These are phyloP conservation scores for Charanyca ferruginea DNA, from an alignment of 2,888 invertebrate genomes.

Conservation along the genomic window DNA sequence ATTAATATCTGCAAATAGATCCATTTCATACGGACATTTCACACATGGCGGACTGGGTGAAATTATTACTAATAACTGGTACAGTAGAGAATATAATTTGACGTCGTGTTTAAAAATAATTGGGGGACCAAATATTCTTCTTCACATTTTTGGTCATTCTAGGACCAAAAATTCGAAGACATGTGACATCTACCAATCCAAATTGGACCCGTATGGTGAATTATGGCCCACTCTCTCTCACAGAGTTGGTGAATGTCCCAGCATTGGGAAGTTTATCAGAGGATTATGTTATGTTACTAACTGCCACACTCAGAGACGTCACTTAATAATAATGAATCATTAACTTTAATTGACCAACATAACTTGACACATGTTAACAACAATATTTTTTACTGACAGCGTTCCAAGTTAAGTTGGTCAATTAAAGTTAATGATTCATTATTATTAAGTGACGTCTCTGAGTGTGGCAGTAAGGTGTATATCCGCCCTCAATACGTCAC, in stretches of 20 bases:
- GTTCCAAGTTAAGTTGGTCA: too few species aligned
- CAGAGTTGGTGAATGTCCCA: not conserved
- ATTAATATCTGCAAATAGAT: slow-evolving; percentile 32
- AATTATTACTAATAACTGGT: slow-evolving; percentile 5
- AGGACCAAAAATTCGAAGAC: not conserved
- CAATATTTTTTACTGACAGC: too few species aligned
- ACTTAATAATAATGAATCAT: too few species aligned
- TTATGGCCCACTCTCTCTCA: not conserved
- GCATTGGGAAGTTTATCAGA: not conserved
- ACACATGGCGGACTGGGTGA: not conserved
- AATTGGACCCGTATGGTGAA: not conserved
- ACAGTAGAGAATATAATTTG: not conserved
- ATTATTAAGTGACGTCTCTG: too few species aligned
- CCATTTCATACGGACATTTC: slow-evolving; percentile 26
- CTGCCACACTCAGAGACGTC: too few species aligned
- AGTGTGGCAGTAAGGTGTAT: too few species aligned
- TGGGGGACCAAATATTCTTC: not conserved
- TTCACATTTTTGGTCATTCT: not conserved
- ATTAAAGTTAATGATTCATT: too few species aligned
- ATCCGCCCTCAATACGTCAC: too few species aligned
- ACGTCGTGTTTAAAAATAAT: not conserved
- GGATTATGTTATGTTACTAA: too few species aligned
- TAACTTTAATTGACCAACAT: too few species aligned
- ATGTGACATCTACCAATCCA: not conserved
- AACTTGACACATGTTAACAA: too few species aligned